Percentiles rank a stretch among this genome's conserved stretches.
phyloP scores from a whole-genome alignment of 2,888 invertebrate genomes.

The Cancer borealis region DNA sequence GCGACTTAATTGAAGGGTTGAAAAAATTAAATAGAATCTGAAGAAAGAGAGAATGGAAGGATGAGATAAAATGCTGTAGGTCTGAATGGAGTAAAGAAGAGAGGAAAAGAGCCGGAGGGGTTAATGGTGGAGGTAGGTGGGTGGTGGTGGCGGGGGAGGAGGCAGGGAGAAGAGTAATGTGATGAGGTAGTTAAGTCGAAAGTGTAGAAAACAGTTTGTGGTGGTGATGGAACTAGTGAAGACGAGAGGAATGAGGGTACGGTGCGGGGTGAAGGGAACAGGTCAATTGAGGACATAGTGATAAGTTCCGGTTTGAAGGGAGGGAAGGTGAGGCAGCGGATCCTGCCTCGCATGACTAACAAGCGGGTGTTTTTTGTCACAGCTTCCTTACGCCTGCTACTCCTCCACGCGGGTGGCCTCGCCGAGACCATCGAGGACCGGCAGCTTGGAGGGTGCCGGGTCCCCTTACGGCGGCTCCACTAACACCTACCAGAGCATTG shows the following conservation, averaged over 20 bases:
- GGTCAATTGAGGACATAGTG: background rate
- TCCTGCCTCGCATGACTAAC: background rate
- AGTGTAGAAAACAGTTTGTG: background rate
- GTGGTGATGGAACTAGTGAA: background rate
- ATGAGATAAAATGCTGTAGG: background rate
- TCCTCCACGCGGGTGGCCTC: constrained; percentile 75
- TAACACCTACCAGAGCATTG: constrained; percentile 77
- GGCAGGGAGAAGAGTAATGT: background rate
- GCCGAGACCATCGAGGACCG: constrained; percentile 70
- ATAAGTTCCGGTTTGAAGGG: background rate
- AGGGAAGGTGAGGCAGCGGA: background rate
- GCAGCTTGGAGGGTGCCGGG: constrained; percentile 72
- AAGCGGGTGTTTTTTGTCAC: background rate
- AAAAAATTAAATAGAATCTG: background rate
- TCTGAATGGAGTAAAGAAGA: background rate
- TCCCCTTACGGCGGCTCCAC: constrained; percentile 76
- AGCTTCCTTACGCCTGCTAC: constrained; percentile 76
- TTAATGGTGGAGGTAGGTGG: background rate
- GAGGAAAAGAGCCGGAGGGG: constrained; percentile 4
- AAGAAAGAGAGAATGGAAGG: background rate
- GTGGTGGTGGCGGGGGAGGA: background rate
- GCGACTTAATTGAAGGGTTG: background rate
- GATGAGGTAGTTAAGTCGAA: background rate
- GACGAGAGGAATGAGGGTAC: background rate
- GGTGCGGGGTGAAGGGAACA: background rate